Conservation (phyloP, 2,797 vertebrate species). For the Okamejei kenojei region DNA sequence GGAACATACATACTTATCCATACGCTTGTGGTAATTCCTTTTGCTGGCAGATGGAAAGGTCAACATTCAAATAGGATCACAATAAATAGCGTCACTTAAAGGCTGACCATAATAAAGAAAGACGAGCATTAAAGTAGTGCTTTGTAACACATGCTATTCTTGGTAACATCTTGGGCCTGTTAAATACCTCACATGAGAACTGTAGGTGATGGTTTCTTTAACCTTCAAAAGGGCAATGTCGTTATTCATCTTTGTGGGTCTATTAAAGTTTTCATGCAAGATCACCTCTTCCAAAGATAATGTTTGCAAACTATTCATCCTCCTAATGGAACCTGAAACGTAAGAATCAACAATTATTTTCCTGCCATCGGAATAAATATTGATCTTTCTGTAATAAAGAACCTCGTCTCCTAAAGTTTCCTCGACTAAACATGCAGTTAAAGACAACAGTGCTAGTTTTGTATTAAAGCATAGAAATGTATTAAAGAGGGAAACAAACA, state of each 20-base stretch:
- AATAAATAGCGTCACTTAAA: not conserved
- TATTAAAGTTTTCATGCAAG: not conserved
- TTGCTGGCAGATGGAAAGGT: not conserved
- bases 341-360: not conserved
- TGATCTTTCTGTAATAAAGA: not conserved
- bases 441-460: not conserved
- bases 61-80: not conserved
- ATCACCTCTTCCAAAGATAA: not conserved
- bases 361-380: not conserved
- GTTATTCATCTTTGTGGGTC: not conserved
- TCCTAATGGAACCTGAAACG: not conserved
- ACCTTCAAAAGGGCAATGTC: constrained; percentile 20
- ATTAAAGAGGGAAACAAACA: not conserved
- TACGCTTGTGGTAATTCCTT: not conserved
- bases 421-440: not conserved
- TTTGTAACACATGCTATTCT: not conserved
- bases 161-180: not conserved
- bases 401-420: not conserved
- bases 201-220: not conserved
- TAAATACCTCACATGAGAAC: not conserved
- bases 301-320: not conserved
- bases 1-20: not conserved
- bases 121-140: not conserved
- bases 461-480: not conserved
- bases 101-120: not conserved